Evolutionary conservation across 2,797 vertebrate genomes (phyloP), one percentile per base, ranked within the genome.

Genomic region (Delichon dasypus): DNA sequence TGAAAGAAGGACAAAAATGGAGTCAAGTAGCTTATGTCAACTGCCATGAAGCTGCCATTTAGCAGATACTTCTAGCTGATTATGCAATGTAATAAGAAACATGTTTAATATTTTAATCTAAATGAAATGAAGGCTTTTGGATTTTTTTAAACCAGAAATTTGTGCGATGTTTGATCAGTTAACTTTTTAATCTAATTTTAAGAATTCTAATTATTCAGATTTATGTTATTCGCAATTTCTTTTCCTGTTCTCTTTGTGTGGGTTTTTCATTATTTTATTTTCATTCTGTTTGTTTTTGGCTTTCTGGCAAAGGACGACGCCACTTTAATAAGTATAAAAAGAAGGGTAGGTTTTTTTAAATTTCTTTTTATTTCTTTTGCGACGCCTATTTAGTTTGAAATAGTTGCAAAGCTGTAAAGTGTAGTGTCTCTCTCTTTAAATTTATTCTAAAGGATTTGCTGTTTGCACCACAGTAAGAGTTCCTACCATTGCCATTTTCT

Each of bases 301-400:
- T 96, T 97, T 94, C 96, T 97, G 96, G 93, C 96, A 97, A 97
- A 97, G 96, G 94, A 96, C 94, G 91, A 64, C 95, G 95, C 93
- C 97, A 96, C 97, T 97, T 97, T 97, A 97, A 96, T 97, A 97
- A 97, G 90, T 96, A 96, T 96, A 95, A 97, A 96, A 96, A 95
- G 91, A 96, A 97, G 95, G 94, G 94, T 95, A 92, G 73, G 77
- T 93, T 95, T 97, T 89, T 84, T 94, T 4, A 76, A 87, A 92
- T 95, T 88, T 90, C 88, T 96, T 95, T 96, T 95, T 60, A 77
- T 96, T 96, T 94, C 78, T 96, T 89, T 92, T 87, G 87, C 85
- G 13, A 53, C 88, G 79, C 94, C 88, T 76, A 55, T 94, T 94
- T 88, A 67, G 79, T 92, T 96, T 92, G 40, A 77, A 73, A 65